phyloP scores from a whole-genome alignment of 2,113 vertebrate species.

The Gracilinanus agilis region DNA sequence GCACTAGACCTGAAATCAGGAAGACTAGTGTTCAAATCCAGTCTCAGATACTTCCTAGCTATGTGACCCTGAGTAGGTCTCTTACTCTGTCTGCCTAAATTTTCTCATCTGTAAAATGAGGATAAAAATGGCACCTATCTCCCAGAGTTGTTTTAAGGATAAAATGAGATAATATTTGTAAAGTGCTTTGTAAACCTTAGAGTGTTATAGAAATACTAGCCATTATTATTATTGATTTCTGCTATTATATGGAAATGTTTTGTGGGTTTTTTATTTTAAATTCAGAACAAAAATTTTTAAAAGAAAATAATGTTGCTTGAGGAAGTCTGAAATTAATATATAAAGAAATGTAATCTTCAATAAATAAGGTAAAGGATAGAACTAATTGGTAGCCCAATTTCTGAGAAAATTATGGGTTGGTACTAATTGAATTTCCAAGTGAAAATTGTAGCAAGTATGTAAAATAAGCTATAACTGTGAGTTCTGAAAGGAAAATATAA shows the following conservation, averaged over 20 bases:
- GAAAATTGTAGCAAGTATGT: constrained; percentile 27
- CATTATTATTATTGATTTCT: not conserved
- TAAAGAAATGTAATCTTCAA: not conserved
- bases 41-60: too few relatives aligned
- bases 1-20: too few relatives aligned
- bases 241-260: not conserved
- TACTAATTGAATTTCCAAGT: constrained; percentile 7
- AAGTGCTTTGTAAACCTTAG: not conserved
- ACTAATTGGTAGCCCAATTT: not conserved
- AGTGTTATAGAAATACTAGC: not conserved
- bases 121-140: not conserved
- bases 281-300: not conserved
- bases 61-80: too few relatives aligned
- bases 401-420: constrained; percentile 11
- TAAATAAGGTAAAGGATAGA: not conserved
- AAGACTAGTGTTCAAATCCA: too few relatives aligned
- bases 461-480: not conserved
- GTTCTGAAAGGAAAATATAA: constrained; percentile 41
- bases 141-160: not conserved
- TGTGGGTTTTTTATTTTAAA: not conserved
- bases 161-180: not conserved
- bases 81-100: too few relatives aligned
- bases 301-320: not conserved
- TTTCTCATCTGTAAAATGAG: too few relatives aligned
- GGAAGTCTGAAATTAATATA: not conserved